A percentile compares a stretch with the other conserved stretches of the same genome.
Evolutionary conservation across 2,797 vertebrate genomes (phyloP).

Genomic region (Amblyraja radiata): DNA sequence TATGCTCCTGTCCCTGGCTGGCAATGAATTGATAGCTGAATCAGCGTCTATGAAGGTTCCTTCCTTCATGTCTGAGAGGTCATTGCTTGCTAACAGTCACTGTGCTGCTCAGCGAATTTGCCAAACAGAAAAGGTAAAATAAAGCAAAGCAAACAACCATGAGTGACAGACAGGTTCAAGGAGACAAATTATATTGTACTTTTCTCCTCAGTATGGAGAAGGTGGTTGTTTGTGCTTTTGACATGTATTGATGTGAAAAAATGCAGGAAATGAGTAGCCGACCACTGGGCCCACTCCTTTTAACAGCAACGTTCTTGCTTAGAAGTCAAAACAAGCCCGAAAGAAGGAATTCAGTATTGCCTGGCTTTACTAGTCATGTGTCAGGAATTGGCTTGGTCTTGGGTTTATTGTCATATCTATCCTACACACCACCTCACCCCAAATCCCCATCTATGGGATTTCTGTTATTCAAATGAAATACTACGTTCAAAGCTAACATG

Average conservation of each 20-base stretch:
- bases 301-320: not conserved
- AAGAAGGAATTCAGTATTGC: not conserved
- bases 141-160: not conserved
- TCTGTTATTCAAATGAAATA: not conserved
- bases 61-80: not conserved
- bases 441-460: not conserved
- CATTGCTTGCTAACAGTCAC: not conserved
- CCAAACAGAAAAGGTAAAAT: not conserved
- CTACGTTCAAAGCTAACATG: not conserved
- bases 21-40: not conserved
- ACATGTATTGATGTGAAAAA: not conserved
- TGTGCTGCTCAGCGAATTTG: not conserved
- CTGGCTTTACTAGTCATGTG: not conserved
- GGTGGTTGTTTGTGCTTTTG: not conserved
- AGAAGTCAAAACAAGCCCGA: not conserved
- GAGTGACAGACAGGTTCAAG: not conserved
- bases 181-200: not conserved
- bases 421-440: not conserved
- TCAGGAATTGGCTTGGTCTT: not conserved
- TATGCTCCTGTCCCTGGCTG: not conserved
- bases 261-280: not conserved
- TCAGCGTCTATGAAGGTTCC: not conserved
- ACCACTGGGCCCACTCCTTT: not conserved
- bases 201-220: not conserved
- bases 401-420: not conserved